Conservation (phyloP, 2,888 invertebrate species). For the Metallyticus violacea region DNA sequence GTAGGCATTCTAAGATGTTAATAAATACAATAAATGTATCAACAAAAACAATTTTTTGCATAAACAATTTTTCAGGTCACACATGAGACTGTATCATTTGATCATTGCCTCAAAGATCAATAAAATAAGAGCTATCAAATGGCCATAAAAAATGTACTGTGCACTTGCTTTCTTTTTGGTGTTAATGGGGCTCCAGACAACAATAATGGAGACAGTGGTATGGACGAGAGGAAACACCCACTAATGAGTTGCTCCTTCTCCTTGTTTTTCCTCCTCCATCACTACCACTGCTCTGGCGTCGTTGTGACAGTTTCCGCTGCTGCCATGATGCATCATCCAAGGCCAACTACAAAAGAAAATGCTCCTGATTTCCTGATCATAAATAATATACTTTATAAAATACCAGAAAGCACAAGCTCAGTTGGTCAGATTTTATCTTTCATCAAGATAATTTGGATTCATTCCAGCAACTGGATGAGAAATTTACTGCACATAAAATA, state of each 20-base stretch:
- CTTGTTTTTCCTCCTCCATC: not conserved
- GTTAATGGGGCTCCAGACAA: constrained; percentile 25
- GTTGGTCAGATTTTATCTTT: too few relatives aligned
- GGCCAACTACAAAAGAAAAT: not conserved
- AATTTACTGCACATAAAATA: too few relatives aligned
- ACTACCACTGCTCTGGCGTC: not conserved
- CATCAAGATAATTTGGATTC: too few relatives aligned
- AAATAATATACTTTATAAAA: too few relatives aligned
- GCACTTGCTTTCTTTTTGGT: not conserved
- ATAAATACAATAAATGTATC: not conserved
- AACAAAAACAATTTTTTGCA: not conserved
- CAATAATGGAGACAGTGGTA: constrained; percentile 29
- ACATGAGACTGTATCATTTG: not conserved
- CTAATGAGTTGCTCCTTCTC: constrained; percentile 23
- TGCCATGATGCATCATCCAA: constrained; percentile 14
- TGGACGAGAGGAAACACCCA: constrained; percentile 23
- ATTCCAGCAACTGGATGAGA: too few relatives aligned
- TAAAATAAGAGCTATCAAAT: not conserved
- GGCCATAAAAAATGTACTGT: not conserved
- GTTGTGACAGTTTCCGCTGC: not conserved
- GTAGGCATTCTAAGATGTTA: not conserved
- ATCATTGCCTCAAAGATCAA: not conserved
- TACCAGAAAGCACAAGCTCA: too few relatives aligned
- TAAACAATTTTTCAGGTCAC: not conserved
- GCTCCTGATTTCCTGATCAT: not conserved